A percentile compares a stretch with the other conserved stretches of the same genome.
Evolutionary conservation across 1,140 invertebrate genomes (phyloP).

Genomic region (Drosophila pandora): DNA sequence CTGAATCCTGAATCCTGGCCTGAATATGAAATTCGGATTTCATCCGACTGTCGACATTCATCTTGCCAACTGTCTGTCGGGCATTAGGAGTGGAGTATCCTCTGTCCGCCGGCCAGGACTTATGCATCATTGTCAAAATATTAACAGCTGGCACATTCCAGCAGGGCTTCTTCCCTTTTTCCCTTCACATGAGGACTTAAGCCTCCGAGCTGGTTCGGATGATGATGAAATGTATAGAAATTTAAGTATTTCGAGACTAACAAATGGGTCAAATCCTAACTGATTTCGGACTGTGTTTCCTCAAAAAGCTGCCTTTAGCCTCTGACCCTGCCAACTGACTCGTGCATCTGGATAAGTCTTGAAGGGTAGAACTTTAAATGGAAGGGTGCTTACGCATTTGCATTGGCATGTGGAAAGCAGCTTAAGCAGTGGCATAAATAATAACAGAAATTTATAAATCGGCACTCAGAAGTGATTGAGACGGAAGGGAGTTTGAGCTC

Average conservation of each 20-base stretch:
- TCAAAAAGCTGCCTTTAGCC: constrained; percentile 21
- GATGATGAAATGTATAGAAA: constrained; percentile 72
- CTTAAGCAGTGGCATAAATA: constrained; percentile 24
- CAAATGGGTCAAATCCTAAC: constrained; percentile 71
- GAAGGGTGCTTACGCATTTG: constrained; percentile 12
- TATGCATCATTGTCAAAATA: constrained; percentile 81
- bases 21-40: constrained; percentile 79
- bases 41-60: constrained; percentile 78
- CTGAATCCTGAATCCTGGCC: constrained; percentile 47
- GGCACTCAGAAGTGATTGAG: constrained; percentile 3
- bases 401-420: not conserved
- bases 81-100: constrained; percentile 55
- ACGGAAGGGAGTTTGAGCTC: not conserved
- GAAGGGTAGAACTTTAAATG: constrained; percentile 1
- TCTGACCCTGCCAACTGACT: constrained; percentile 1
- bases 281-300: constrained; percentile 36
- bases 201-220: constrained; percentile 38
- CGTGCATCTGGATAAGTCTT: constrained; percentile 45
- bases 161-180: constrained; percentile 1
- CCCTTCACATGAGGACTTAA: constrained; percentile 61
- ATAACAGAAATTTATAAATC: constrained; percentile 45
- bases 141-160: constrained; percentile 77
- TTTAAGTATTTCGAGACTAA: constrained; percentile 66
- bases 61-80: constrained; percentile 75
- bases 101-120: constrained; percentile 57